Conservation (phyloP, 2,797 vertebrate genomes). For the Peromyscus eremicus region DNA sequence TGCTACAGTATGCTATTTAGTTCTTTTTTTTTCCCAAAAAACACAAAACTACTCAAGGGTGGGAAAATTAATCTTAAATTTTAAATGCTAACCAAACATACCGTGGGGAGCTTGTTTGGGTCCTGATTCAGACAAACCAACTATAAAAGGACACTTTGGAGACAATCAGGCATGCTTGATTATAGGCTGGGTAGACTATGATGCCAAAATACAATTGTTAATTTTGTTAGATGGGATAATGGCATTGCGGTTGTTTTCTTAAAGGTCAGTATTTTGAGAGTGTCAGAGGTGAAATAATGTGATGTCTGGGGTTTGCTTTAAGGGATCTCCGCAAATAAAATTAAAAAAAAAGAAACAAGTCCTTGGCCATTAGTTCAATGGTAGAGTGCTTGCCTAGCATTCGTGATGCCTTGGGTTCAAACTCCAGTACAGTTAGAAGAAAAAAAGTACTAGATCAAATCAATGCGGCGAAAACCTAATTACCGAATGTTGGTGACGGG, state of each 20-base stretch:
- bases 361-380: background rate
- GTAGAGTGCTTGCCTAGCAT: background rate
- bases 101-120: conserved; percentile 49
- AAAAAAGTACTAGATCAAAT: background rate
- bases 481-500: background rate
- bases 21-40: conserved; percentile 21
- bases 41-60: background rate
- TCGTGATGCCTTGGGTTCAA: background rate
- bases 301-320: conserved; percentile 49
- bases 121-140: conserved; percentile 43
- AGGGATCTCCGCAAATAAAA: conserved; percentile 57
- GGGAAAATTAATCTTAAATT: conserved; percentile 65
- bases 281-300: conserved; percentile 66
- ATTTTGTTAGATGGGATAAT: conserved; percentile 69
- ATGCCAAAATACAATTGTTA: conserved; percentile 48
- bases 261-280: conserved; percentile 70
- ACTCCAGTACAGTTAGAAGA: background rate
- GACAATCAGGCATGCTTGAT: conserved; percentile 59
- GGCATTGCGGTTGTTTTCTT: background rate
- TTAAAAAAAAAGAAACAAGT: background rate
- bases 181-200: background rate
- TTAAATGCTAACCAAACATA: conserved; percentile 15
- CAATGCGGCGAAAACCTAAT: conserved; percentile 2
- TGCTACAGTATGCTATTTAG: background rate
- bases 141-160: conserved; percentile 50